Base-by-base conservation (phyloP, 2,888 invertebrate genomes). In the Crepidodera aurea region DNA sequence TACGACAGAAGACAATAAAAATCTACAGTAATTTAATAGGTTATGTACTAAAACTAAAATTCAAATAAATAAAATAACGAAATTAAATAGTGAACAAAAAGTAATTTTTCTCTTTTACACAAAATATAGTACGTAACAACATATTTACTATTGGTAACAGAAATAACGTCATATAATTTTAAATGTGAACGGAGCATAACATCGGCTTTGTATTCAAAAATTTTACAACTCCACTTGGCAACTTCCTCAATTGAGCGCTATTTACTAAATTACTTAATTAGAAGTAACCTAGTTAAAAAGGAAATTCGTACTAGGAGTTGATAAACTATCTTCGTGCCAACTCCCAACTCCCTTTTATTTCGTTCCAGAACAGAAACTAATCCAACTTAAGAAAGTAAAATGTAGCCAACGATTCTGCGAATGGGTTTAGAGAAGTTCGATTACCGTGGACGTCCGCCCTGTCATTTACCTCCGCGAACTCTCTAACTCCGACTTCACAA, bases 391-490 rank as follows among this genome's bases (percentile, higher is more conserved):
- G 18, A 27, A 37, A 57, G 27, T 53, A 48, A 57, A 57, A 57
- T 57, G 44, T 51, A 29, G 13, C 32, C 42, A 44, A 56, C 34
- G 46, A 62, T 57, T 34, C 39, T 27, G 27, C 39, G 57, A 57
- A 57, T 57, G 57, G 57, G 27, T 57, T 54, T 44, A 16, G 48
- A 50, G 44, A 51, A 59, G 48, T 59, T 59, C 55, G 59, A 55
- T 51, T 63, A 59, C 62, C 42, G 48, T 50, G 57, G 54, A 34
- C 44, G 55, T 51, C 61, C 56, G 61, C 61, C 61, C 56, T 56
- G 61, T 61, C 61, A 61, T 61, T 61, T 61, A 61, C 51, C 55
- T 50, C 27, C 42, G 13, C 54, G 22, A 54, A 60, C 54, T 59
- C 16, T 22, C 39, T 12, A 59, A 60, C 46, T 60, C 39, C 29